phyloP scores from a whole-genome alignment of 2,797 vertebrate genomes.

The Arremon brunneinucha region DNA sequence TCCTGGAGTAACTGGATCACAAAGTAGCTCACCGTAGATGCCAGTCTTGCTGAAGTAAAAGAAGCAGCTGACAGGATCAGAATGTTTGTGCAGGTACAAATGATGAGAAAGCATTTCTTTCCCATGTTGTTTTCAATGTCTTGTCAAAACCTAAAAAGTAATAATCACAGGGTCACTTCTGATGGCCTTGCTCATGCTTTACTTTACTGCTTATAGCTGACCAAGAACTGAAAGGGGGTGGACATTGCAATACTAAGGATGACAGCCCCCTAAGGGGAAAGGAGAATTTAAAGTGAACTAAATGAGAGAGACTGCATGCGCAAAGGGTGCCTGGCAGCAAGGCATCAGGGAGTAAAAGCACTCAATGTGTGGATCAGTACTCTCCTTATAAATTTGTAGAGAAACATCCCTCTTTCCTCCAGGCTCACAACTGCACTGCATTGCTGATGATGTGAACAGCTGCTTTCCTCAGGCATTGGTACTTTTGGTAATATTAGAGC shows the following conservation, averaged over 20 bases:
- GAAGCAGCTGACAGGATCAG: neutral
- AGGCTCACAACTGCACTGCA: neutral
- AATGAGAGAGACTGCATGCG: neutral
- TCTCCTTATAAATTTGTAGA: neutral
- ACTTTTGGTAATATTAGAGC: neutral
- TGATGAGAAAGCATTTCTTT: neutral
- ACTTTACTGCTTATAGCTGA: neutral
- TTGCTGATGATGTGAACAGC: neutral
- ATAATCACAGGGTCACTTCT: neutral
- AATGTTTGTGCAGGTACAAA: neutral
- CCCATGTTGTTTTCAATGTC: neutral
- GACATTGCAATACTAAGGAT: neutral
- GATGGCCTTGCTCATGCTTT: neutral
- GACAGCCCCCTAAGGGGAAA: neutral
- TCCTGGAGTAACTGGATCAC: neutral
- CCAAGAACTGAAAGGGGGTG: neutral
- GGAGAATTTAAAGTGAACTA: neutral
- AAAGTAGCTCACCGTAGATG: neutral
- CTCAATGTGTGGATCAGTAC: neutral
- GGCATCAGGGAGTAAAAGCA: neutral
- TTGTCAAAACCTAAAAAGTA: neutral
- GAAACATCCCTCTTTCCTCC: neutral
- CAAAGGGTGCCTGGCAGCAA: fast-evolving
- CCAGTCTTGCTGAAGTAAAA: neutral
- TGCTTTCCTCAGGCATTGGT: neutral